Percentiles rank a stretch among this genome's conserved stretches.
Evolutionary conservation across 2,113 vertebrate species (phyloP).

Genomic region (Suricata suricatta): DNA sequence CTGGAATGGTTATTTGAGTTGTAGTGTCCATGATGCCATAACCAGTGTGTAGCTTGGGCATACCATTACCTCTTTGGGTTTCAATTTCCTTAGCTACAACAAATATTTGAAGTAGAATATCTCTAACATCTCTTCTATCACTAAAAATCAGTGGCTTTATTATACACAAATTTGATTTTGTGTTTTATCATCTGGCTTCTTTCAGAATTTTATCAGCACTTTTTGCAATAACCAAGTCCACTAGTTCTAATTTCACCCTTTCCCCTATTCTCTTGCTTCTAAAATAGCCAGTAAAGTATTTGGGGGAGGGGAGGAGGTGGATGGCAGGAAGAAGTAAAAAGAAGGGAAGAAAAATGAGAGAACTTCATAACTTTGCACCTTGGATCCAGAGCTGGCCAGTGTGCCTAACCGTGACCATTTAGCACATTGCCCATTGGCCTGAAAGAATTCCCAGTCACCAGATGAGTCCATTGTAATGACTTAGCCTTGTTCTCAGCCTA

Average conservation of each 20-base stretch:
- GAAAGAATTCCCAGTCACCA: not conserved
- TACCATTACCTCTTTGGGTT: not conserved
- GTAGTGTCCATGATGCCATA: not conserved
- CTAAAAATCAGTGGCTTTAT: not conserved
- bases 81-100: not conserved
- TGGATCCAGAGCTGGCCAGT: not conserved
- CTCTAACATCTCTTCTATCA: not conserved
- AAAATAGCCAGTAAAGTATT: not conserved
- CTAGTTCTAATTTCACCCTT: not conserved
- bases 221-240: not conserved
- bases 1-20: not conserved
- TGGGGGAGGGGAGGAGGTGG: not conserved
- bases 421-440: not conserved
- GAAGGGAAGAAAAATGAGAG: not conserved
- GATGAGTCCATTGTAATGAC: not conserved
- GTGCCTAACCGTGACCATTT: not conserved
- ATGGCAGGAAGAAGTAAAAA: not conserved
- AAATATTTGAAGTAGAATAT: not conserved
- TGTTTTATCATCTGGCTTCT: slow-evolving; percentile 7
- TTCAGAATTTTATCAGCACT: not conserved
- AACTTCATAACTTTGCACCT: not conserved
- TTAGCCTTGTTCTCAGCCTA: not conserved
- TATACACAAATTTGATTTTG: not conserved
- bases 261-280: not conserved
- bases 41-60: not conserved